Conservation (phyloP, 2,888 invertebrate genomes). For the Lathronympha strigana region DNA sequence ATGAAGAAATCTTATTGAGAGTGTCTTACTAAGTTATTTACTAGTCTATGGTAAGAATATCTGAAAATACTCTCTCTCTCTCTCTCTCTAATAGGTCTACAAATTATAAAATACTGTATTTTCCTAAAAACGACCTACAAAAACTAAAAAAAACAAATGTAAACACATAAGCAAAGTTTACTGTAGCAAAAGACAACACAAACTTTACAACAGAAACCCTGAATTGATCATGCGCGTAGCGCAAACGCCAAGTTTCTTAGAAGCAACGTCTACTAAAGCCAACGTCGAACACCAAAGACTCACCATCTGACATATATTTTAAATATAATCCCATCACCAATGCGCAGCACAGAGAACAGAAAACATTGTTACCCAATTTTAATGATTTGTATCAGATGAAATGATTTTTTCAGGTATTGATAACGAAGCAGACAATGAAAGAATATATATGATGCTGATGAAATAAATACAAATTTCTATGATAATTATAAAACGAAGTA, state of each 20-base stretch:
- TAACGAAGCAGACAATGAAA: background rate
- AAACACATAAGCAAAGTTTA: constrained; percentile 17
- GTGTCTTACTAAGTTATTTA: background rate
- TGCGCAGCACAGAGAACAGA: constrained; percentile 64
- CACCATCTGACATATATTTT: constrained; percentile 65
- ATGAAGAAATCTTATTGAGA: background rate
- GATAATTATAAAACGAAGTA: too few species aligned
- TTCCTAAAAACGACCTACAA: background rate
- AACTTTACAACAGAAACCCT: constrained; percentile 21
- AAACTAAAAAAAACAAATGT: background rate
- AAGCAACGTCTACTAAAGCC: constrained; percentile 48
- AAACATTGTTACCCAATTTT: constrained; percentile 41
- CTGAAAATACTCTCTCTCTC: too few species aligned
- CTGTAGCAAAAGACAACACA: constrained; percentile 41
- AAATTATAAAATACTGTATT: too few species aligned
- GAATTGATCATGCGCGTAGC: constrained; percentile 8
- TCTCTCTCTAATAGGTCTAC: too few species aligned
- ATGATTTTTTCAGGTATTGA: background rate
- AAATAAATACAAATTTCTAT: too few species aligned
- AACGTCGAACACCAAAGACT: constrained; percentile 53
- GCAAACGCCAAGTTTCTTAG: constrained; percentile 19
- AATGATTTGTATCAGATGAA: background rate
- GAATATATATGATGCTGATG: too few species aligned
- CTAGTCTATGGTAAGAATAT: background rate
- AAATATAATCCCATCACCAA: constrained; percentile 57